A percentile compares a stretch with the other conserved stretches of the same genome.
Conservation (phyloP, 2,888 invertebrate species). For the Xestia c-nigrum region DNA sequence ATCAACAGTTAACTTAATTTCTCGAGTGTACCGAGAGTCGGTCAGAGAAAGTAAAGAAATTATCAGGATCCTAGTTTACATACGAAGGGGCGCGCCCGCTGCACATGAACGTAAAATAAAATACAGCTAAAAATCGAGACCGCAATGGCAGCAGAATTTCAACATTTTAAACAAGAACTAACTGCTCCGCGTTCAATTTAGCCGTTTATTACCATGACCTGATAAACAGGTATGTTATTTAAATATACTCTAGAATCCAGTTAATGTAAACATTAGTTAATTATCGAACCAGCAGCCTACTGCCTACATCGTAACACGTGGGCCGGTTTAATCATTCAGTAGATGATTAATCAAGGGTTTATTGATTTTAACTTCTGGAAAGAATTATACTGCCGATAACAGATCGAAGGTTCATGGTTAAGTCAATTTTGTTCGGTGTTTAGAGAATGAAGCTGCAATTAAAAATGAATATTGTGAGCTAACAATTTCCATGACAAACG, state of each 20-base stretch:
- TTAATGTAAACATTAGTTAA: slow-evolving; percentile 66
- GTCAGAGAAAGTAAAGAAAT: slow-evolving; percentile 69
- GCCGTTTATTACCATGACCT: slow-evolving; percentile 65
- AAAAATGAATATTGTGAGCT: slow-evolving; percentile 25
- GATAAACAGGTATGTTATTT: slow-evolving; percentile 61
- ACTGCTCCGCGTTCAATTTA: slow-evolving; percentile 53
- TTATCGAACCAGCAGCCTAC: slow-evolving; percentile 53
- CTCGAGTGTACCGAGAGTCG: slow-evolving; percentile 56
- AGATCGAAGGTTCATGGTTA: slow-evolving; percentile 14
- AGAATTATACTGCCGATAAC: slow-evolving; percentile 19
- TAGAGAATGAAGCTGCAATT: slow-evolving; percentile 11
- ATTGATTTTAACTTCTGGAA: slow-evolving; percentile 29
- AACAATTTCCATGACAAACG: slow-evolving; percentile 60
- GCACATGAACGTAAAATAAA: slow-evolving; percentile 28
- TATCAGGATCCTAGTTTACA: slow-evolving; percentile 66
- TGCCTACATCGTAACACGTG: slow-evolving; percentile 56
- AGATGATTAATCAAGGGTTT: slow-evolving; percentile 43
- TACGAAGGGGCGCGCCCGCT: slow-evolving; percentile 35
- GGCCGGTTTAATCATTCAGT: slow-evolving; percentile 43
- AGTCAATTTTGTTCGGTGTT: slow-evolving; percentile 6
- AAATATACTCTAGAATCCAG: slow-evolving; percentile 59
- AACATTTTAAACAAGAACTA: slow-evolving; percentile 57
- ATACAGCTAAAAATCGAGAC: slow-evolving; percentile 19
- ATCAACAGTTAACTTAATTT: slow-evolving; percentile 57
- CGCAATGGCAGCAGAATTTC: slow-evolving; percentile 42